Conservation (phyloP, 2,888 invertebrate species). For the Nomada fabriciana region DNA sequence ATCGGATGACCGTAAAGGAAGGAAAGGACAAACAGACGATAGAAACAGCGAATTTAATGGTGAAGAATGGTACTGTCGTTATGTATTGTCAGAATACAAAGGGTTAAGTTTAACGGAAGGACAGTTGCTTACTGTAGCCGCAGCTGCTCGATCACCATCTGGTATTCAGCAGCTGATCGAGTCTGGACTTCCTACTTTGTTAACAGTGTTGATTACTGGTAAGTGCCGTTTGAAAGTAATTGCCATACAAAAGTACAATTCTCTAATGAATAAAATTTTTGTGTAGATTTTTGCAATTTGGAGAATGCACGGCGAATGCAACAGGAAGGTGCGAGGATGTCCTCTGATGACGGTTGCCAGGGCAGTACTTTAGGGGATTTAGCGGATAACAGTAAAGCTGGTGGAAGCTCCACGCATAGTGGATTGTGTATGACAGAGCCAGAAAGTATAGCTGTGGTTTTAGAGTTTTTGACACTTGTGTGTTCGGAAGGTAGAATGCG, state of each 20-base stretch:
- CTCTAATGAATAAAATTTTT: not conserved
- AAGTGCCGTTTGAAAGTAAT: not conserved
- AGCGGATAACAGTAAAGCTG: constrained; percentile 85
- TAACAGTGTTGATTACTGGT: constrained; percentile 87
- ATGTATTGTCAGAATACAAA: constrained; percentile 86
- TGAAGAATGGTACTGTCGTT: constrained; percentile 86
- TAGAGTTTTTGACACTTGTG: constrained; percentile 93
- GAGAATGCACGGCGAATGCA: constrained; percentile 72
- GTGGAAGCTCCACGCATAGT: constrained; percentile 70
- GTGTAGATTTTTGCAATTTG: constrained; percentile 77
- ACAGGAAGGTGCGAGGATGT: constrained; percentile 60
- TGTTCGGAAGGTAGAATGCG: constrained; percentile 93
- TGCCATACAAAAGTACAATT: not conserved
- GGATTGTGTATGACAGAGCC: constrained; percentile 86
- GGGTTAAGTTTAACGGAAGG: constrained; percentile 87
- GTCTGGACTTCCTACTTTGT: constrained; percentile 89
- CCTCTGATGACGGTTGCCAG: constrained; percentile 65
- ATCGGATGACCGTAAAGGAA: constrained; percentile 86
- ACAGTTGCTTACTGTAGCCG: constrained; percentile 91
- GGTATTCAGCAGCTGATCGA: constrained; percentile 91
- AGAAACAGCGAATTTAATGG: constrained; percentile 86
- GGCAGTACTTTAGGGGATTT: constrained; percentile 67
- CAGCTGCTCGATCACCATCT: constrained; percentile 92
- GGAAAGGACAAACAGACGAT: constrained; percentile 89
- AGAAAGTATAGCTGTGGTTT: constrained; percentile 88